A percentile compares a stretch with the other conserved stretches of the same genome.
Evolutionary conservation across 2,113 vertebrate species (phyloP).

Genomic region (Gavia stellata): DNA sequence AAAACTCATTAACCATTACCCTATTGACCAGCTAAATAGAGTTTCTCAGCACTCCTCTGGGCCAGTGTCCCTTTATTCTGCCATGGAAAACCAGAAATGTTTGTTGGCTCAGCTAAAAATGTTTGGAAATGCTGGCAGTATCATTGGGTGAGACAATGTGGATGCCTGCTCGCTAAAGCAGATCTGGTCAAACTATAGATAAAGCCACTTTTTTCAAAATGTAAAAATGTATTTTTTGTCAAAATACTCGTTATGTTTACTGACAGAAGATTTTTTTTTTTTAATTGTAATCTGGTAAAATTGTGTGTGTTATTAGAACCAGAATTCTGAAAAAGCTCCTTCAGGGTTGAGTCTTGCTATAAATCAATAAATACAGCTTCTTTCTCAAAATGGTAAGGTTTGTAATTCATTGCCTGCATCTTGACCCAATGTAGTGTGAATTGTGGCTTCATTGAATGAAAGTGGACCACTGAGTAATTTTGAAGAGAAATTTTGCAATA

Average conservation of each 20-base stretch:
- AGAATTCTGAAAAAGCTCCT: not conserved
- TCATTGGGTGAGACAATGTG: accelerated
- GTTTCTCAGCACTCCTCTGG: not conserved
- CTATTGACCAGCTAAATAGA: not conserved
- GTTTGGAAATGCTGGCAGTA: not conserved
- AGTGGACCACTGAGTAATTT: not conserved
- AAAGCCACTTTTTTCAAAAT: not conserved
- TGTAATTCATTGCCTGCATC: not conserved
- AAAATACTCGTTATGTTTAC: not conserved
- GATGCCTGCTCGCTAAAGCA: not conserved
- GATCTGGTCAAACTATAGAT: not conserved
- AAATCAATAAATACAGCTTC: not conserved
- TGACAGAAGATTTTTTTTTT: not conserved
- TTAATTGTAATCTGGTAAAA: not conserved
- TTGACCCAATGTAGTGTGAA: not conserved
- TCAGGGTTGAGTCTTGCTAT: not conserved
- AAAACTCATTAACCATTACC: not conserved
- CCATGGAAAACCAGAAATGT: not conserved
- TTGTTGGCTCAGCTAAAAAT: not conserved
- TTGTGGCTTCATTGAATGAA: not conserved
- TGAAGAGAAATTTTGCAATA: not conserved
- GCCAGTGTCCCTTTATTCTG: not conserved
- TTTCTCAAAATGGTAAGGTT: not conserved
- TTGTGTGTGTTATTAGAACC: not conserved
- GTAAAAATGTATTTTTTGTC: not conserved